Evolutionary conservation across 2,888 invertebrate genomes (phyloP).

Genomic region (Micoletzkya japonica): DNA sequence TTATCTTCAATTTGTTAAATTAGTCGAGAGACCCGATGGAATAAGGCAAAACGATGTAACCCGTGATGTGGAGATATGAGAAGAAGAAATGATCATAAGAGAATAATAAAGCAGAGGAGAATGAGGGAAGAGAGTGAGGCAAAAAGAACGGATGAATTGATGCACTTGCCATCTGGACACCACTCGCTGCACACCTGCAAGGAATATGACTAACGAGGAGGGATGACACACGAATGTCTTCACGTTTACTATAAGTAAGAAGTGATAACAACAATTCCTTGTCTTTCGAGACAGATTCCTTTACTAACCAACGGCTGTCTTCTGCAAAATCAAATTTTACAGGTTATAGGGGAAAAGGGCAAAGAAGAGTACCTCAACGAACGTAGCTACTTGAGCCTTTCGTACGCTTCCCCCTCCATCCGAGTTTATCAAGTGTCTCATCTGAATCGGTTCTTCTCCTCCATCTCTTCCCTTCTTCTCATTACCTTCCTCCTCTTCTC

Average conservation of each 20-base stretch:
- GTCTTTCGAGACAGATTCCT: no score
- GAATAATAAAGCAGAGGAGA: not conserved
- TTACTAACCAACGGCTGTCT: no score
- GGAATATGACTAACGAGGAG: no score
- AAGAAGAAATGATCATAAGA: not conserved
- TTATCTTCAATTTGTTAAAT: no score
- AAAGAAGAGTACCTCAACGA: slow-evolving; percentile 1
- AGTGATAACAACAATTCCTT: no score
- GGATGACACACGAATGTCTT: no score
- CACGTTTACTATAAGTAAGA: no score
- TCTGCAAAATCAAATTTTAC: no score
- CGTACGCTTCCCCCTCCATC: slow-evolving; percentile 6
- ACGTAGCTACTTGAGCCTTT: not conserved
- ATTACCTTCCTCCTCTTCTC: slow-evolving; percentile 19
- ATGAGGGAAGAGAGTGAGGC: not conserved
- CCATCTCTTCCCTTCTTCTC: not conserved
- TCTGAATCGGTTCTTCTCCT: not conserved
- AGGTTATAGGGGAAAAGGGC: no score
- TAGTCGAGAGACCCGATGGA: no score
- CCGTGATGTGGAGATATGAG: not conserved
- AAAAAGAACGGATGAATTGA: slow-evolving; percentile 1
- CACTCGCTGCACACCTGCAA: slow-evolving; percentile 12
- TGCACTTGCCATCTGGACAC: slow-evolving; percentile 3
- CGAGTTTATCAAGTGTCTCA: slow-evolving; percentile 7
- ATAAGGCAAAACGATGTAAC: not conserved